phyloP scores from a whole-genome alignment of 2,888 invertebrate genomes.

The Ophion obscuratus region DNA sequence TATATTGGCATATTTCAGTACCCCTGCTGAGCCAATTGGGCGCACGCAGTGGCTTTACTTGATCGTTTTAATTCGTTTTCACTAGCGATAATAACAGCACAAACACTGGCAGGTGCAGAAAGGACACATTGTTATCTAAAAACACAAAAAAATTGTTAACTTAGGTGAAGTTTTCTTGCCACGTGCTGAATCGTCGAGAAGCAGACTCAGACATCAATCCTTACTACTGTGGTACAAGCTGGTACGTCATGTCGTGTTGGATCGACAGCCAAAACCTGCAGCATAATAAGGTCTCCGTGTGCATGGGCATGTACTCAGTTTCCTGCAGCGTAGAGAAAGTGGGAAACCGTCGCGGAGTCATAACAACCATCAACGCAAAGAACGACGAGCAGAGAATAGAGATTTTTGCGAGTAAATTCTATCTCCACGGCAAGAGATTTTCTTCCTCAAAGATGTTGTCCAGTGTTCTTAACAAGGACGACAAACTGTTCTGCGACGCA shows the following conservation, averaged over 20 bases:
- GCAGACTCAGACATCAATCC: background rate
- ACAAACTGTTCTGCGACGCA: constrained; percentile 73
- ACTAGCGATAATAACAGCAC: too few species aligned
- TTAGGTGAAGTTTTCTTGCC: constrained; percentile 74
- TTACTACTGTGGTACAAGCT: constrained; percentile 48
- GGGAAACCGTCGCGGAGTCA: constrained; percentile 70
- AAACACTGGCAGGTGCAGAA: too few species aligned
- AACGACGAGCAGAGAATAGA: constrained; percentile 62
- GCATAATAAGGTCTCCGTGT: constrained; percentile 26
- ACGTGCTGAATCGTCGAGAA: constrained; percentile 63
- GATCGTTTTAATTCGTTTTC: too few species aligned
- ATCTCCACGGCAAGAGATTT: constrained; percentile 71
- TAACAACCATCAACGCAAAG: constrained; percentile 54
- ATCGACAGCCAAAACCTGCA: constrained; percentile 45
- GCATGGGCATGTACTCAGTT: constrained; percentile 63
- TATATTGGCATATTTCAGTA: too few species aligned
- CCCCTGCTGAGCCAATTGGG: too few species aligned
- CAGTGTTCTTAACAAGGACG: constrained; percentile 56
- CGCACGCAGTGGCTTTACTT: too few species aligned
- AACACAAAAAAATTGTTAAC: background rate
- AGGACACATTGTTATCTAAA: too few species aligned
- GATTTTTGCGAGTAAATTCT: constrained; percentile 74
- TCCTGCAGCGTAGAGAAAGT: constrained; percentile 65
- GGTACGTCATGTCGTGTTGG: constrained; percentile 71
- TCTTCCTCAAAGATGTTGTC: constrained; percentile 67